Conservation (phyloP, 2,113 vertebrate genomes). For the Zootoca vivipara region DNA sequence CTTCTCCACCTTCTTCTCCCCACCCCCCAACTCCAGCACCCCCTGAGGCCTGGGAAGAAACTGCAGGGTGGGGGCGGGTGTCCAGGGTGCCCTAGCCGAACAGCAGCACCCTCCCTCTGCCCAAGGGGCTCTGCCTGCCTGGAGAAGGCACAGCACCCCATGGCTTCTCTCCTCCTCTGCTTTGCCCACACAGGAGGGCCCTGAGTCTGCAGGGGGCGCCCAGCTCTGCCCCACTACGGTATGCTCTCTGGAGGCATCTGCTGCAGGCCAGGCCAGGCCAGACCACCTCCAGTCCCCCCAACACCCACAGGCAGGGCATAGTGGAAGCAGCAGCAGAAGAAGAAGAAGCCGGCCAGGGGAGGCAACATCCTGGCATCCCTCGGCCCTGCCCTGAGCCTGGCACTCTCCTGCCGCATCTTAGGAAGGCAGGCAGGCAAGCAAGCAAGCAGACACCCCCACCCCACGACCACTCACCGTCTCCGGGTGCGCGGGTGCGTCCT, state of each 20-base stretch:
- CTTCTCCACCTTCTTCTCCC: no score
- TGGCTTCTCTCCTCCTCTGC: no score
- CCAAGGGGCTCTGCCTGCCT: no score
- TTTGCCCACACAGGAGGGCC: no score
- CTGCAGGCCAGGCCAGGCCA: no score
- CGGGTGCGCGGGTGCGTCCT: neutral
- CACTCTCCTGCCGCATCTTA: neutral
- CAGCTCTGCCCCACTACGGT: neutral
- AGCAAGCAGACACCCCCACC: no score
- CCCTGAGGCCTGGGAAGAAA: neutral
- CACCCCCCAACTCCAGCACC: neutral
- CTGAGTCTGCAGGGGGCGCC: no score
- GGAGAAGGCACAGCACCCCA: no score
- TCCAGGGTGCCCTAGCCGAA: no score
- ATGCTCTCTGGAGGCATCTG: no score
- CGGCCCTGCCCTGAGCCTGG: neutral
- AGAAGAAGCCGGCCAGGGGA: neutral
- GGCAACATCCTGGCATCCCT: neutral
- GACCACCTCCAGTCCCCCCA: neutral
- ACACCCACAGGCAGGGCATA: neutral
- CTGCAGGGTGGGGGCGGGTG: no score
- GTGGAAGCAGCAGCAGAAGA: neutral
- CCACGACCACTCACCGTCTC: neutral
- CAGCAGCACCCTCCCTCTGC: no score
- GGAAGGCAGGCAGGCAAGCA: neutral